phyloP scores from a whole-genome alignment of 2,888 invertebrate genomes.

The Lasius fuliginosus region DNA sequence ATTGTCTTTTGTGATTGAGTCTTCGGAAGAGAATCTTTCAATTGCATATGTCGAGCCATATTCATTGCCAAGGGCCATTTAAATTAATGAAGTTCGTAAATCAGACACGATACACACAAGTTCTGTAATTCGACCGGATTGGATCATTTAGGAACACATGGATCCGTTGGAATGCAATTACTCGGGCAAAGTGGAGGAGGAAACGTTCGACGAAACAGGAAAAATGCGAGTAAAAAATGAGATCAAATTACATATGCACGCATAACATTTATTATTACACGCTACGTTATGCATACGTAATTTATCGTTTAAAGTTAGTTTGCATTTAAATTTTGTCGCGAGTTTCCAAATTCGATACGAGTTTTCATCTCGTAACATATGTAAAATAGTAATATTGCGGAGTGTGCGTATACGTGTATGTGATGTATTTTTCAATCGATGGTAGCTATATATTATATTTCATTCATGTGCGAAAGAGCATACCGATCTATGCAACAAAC shows the following conservation, averaged over 20 bases:
- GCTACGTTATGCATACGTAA: conserved; percentile 27
- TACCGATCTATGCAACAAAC: background rate
- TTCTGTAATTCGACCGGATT: conserved; percentile 17
- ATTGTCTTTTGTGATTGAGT: background rate
- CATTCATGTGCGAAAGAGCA: background rate
- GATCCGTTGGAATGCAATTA: conserved; percentile 53
- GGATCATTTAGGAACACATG: conserved; percentile 57
- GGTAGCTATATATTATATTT: background rate
- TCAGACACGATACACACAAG: conserved; percentile 64
- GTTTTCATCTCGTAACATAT: conserved; percentile 35
- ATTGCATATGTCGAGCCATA: background rate
- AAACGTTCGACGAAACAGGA: conserved; percentile 44
- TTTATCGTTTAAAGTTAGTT: conserved; percentile 32
- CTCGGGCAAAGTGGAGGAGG: conserved; percentile 5
- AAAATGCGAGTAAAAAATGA: conserved; percentile 39
- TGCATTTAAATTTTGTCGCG: conserved; percentile 35
- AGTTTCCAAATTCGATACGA: conserved; percentile 14
- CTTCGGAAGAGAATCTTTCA: background rate
- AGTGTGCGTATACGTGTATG: background rate
- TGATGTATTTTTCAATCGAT: conserved; percentile 15
- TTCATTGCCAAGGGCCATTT: conserved; percentile 43
- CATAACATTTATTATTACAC: conserved; percentile 37
- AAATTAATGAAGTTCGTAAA: conserved; percentile 72
- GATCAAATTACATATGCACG: conserved; percentile 1
- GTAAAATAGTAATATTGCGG: conserved; percentile 5